These are phyloP conservation scores for Homarus americanus DNA, from an alignment of 1,140 invertebrate genomes.

Conservation along the genomic window DNA sequence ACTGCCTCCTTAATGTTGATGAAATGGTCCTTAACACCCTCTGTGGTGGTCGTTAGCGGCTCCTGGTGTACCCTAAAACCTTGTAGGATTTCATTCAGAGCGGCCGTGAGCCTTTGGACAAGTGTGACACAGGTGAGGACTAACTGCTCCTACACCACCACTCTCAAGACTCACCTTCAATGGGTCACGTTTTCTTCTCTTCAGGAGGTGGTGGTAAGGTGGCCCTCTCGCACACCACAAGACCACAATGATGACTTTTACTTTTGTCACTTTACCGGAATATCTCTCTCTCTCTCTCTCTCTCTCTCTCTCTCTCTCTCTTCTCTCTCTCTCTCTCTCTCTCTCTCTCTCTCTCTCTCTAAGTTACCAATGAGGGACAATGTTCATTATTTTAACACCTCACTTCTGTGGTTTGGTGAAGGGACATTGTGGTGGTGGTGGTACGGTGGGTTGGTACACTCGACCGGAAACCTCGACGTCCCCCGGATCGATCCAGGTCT, in stretches of 20 bases:
- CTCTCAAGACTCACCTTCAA: neutral
- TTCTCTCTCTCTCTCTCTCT: neutral
- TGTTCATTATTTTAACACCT: too few relatives aligned
- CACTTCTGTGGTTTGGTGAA: too few relatives aligned
- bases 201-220: neutral
- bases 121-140: neutral
- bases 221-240: too few relatives aligned
- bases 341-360: neutral
- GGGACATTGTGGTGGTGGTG: too few relatives aligned
- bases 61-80: slow-evolving; percentile 1
- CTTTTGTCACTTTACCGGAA: too few relatives aligned
- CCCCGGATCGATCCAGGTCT: too few relatives aligned
- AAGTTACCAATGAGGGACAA: neutral
- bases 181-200: neutral
- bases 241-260: neutral
- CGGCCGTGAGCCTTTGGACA: neutral
- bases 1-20: slow-evolving; percentile 51
- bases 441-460: too few relatives aligned
- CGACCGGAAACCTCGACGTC: too few relatives aligned
- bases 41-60: slow-evolving; percentile 22
- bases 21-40: slow-evolving; percentile 28
- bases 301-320: neutral
- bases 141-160: neutral
- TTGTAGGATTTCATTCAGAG: slow-evolving; percentile 31
- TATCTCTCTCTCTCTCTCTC: neutral